Evolutionary conservation across 2,888 invertebrate species (phyloP).

Genomic region (Nineta flava): DNA sequence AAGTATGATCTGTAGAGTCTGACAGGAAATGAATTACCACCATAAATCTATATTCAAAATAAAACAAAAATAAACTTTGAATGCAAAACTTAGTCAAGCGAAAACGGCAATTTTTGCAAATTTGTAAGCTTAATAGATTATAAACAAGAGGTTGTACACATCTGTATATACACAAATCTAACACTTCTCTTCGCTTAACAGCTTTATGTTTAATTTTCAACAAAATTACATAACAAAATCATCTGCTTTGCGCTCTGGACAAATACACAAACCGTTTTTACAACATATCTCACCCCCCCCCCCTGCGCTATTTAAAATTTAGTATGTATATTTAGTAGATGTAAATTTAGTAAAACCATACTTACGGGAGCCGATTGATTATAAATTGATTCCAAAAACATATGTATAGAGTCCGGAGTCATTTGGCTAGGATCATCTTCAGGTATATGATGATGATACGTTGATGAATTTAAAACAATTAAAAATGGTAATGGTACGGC

Average conservation of each 20-base stretch:
- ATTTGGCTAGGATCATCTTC: conserved; percentile 67
- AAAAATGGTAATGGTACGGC: conserved; percentile 69
- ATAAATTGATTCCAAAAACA: conserved; percentile 60
- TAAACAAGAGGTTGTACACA: no score
- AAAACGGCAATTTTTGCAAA: no score
- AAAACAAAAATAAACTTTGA: background rate
- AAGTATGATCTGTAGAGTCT: conserved; percentile 66
- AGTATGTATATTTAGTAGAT: background rate
- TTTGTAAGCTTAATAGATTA: no score
- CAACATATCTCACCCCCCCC: no score
- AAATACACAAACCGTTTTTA: no score
- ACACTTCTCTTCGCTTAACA: no score
- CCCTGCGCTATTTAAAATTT: no score
- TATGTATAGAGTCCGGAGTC: conserved; percentile 59
- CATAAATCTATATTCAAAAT: conserved; percentile 44
- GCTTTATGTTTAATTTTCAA: no score
- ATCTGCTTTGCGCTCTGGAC: no score
- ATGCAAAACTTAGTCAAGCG: no score
- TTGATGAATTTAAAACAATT: conserved; percentile 80
- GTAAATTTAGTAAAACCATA: conserved; percentile 7
- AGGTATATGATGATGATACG: conserved; percentile 84
- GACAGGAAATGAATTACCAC: conserved; percentile 66
- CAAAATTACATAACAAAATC: no score
- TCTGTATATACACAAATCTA: no score
- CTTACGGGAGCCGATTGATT: conserved; percentile 64